A percentile compares a stretch with the other conserved stretches of the same genome.
These are phyloP conservation scores for Tetragnatha versicolor DNA, from an alignment of 1,140 invertebrate species.

Conservation along the genomic window DNA sequence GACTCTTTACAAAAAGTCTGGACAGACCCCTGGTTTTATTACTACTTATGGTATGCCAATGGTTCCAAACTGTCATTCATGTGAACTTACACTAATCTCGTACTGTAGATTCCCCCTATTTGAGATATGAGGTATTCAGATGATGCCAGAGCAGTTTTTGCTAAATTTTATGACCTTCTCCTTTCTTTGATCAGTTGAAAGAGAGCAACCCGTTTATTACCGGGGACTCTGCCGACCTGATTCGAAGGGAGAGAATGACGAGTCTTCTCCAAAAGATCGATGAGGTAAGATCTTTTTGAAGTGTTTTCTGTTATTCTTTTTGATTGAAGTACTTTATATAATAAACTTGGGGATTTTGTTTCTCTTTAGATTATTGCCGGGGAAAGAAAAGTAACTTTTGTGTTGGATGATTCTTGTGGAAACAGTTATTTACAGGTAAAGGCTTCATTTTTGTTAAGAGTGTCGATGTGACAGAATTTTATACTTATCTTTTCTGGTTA, in stretches of 20 bases:
- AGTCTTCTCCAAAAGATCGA: conserved; percentile 76
- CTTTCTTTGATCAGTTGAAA: conserved; percentile 64
- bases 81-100: too few relatives aligned
- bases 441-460: conserved; percentile 25
- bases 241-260: conserved; percentile 68
- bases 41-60: too few relatives aligned
- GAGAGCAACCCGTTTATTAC: conserved; percentile 74
- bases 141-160: not conserved
- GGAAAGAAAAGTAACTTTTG: conserved; percentile 72
- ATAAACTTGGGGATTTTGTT: conserved; percentile 3
- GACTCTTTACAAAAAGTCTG: too few relatives aligned
- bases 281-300: conserved; percentile 65
- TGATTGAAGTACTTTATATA: too few relatives aligned
- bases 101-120: too few relatives aligned
- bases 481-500: too few relatives aligned
- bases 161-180: not conserved
- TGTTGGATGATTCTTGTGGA: conserved; percentile 95
- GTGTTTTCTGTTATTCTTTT: conserved; percentile 27
- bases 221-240: conserved; percentile 75
- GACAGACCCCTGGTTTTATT: too few relatives aligned
- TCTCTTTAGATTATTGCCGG: conserved; percentile 66
- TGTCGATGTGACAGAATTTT: too few relatives aligned
- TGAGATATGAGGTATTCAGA: too few relatives aligned
- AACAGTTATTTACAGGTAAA: conserved; percentile 93
- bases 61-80: too few relatives aligned